These are phyloP conservation scores for Oscheius sp. DNA, from an alignment of 2,888 invertebrate genomes.

Conservation along the genomic window DNA sequence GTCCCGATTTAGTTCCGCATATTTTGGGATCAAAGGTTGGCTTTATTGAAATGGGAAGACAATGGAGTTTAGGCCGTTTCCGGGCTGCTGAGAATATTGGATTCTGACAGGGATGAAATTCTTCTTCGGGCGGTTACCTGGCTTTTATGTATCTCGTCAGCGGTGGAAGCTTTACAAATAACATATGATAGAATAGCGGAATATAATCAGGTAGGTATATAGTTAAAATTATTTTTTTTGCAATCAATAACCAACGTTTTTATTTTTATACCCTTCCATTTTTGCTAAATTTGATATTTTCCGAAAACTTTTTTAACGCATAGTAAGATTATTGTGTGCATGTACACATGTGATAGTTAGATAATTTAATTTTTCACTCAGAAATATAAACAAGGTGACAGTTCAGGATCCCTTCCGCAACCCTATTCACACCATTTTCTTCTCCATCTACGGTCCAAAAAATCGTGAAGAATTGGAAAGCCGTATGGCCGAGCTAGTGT, in stretches of 20 bases:
- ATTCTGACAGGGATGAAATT: conserved; percentile 63
- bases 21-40: conserved; percentile 76
- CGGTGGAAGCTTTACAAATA: conserved; percentile 61
- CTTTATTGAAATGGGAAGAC: background rate
- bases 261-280: too few species aligned
- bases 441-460: conserved; percentile 57
- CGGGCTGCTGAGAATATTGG: conserved; percentile 60
- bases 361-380: too few species aligned
- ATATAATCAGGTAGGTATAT: conserved; percentile 47
- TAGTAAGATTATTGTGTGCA: too few species aligned
- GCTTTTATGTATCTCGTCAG: conserved; percentile 63
- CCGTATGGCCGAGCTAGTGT: conserved; percentile 39
- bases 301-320: too few species aligned
- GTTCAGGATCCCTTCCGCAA: conserved; percentile 64
- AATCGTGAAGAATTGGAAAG: conserved; percentile 45
- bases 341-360: too few species aligned
- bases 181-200: conserved; percentile 59
- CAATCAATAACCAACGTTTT: too few species aligned
- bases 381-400: too few species aligned
- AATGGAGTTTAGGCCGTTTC: conserved; percentile 56
- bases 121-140: conserved; percentile 62
- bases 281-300: too few species aligned
- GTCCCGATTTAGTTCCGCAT: conserved; percentile 76
- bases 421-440: conserved; percentile 61
- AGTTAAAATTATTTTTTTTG: too few species aligned